Evolutionary conservation across 1,140 invertebrate genomes (phyloP), one percentile per base, ranked within the genome.

Genomic region (Parapsyche elsis): DNA sequence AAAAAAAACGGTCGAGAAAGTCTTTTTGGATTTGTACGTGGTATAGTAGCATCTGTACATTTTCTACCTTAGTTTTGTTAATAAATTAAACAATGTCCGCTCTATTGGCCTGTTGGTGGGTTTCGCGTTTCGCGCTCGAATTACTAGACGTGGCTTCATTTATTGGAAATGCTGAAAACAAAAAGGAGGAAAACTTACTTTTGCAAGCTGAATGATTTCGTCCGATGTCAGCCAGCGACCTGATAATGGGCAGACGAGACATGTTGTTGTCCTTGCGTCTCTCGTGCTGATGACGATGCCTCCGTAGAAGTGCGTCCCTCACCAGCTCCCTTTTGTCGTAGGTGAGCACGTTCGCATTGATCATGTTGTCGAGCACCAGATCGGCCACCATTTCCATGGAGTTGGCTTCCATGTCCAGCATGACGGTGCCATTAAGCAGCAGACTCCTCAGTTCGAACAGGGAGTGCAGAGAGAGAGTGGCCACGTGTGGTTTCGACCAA

Each of bases 221-320:
- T 83, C 97, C 97, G 85, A 99, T 99, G 85, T 99, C 98, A 19
- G 98, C 97, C 81, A 99, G 90, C 9, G 97, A 99, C 82, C 98
- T 91, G 83, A 99, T 99, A 73, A 99, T 93, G 7, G 97, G 98
- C 76, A 99, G 89, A 80, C 95, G 92, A 30, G 96, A 95, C 90
- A 95, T 94, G 83, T 92, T 89, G 84, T 92, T 92, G 70, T 94
- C 92, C 85, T 95, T 94, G 83, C 93, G 93, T 84, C 92, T 92
- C 86, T 98, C 96, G 86, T 98, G 96, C 84, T 98, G 97, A 92
- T 99, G 98, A 53, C 96, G 92, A 90, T 99, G 98, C 67, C 95
- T 92, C 81, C 96, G 93, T 81, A 98, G 88, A 24, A 99, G 90
- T 5, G 95, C 94, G 85, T 99, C 97, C 85, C 93, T 93, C 1